A percentile compares a stretch with the other conserved stretches of the same genome.
Evolutionary conservation across 2,888 invertebrate species (phyloP).

Genomic region (Reticulitermes lucifugus): DNA sequence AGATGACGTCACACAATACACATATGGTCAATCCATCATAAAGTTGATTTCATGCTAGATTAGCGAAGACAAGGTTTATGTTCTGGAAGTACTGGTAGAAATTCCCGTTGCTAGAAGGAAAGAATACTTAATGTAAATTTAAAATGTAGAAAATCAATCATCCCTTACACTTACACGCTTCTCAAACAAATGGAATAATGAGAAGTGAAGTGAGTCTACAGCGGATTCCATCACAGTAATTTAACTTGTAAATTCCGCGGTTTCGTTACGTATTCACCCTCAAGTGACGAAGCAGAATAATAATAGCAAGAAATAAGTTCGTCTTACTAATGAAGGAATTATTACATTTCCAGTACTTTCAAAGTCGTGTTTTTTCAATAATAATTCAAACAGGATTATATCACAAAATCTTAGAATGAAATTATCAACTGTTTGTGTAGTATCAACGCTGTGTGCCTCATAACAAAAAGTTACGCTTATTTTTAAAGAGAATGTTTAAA

Average conservation of each 20-base stretch:
- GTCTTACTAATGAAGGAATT: background rate
- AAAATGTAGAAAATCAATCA: slow-evolving; percentile 1
- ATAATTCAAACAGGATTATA: too few relatives aligned
- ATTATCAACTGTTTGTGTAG: too few relatives aligned
- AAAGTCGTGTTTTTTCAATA: too few relatives aligned
- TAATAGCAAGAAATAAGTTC: background rate
- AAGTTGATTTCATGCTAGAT: too few relatives aligned
- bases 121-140: background rate
- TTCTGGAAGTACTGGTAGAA: background rate
- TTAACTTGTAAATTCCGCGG: slow-evolving; percentile 11
- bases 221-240: background rate
- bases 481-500: too few relatives aligned
- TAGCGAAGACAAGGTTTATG: too few relatives aligned
- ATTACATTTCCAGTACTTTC: background rate
- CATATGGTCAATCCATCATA: too few relatives aligned
- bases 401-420: too few relatives aligned
- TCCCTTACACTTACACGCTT: background rate
- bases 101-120: background rate
- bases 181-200: background rate
- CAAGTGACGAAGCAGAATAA: background rate
- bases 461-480: too few relatives aligned
- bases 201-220: background rate
- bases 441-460: too few relatives aligned
- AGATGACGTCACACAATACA: too few relatives aligned
- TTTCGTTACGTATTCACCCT: background rate